Evolutionary conservation across 2,113 vertebrate genomes (phyloP).

Genomic region (Synodontis membranacea): DNA sequence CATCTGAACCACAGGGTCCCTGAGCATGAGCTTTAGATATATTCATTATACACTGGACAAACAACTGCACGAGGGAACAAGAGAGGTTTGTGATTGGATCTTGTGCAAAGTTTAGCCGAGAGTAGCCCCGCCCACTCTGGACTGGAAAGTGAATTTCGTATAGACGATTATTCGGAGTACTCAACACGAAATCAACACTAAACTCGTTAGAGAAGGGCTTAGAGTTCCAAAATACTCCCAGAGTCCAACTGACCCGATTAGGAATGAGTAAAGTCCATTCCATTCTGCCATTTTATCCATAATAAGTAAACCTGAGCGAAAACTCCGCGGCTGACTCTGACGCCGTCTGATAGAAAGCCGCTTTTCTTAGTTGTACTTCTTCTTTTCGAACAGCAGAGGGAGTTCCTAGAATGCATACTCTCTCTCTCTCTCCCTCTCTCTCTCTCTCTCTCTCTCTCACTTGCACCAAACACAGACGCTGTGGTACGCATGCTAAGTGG

Average conservation of each 20-base stretch:
- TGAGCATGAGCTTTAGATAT: background rate
- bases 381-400: slow-evolving; percentile 5
- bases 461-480: background rate
- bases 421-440: background rate
- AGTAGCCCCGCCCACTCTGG: background rate
- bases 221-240: no score
- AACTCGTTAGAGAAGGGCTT: background rate
- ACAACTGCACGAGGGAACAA: background rate
- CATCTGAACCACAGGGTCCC: background rate
- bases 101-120: background rate
- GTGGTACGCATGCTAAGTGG: background rate
- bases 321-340: background rate
- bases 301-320: no score
- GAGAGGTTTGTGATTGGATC: background rate
- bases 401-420: background rate
- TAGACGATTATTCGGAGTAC: background rate
- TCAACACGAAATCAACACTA: background rate
- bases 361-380: background rate
- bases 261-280: no score
- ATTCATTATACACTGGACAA: no score
- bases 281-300: no score
- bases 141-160: background rate
- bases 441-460: background rate
- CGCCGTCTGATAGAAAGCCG: background rate
- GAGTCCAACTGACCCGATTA: no score